phyloP scores from a whole-genome alignment of 1,140 invertebrate genomes.

The Drosophila leontia region DNA sequence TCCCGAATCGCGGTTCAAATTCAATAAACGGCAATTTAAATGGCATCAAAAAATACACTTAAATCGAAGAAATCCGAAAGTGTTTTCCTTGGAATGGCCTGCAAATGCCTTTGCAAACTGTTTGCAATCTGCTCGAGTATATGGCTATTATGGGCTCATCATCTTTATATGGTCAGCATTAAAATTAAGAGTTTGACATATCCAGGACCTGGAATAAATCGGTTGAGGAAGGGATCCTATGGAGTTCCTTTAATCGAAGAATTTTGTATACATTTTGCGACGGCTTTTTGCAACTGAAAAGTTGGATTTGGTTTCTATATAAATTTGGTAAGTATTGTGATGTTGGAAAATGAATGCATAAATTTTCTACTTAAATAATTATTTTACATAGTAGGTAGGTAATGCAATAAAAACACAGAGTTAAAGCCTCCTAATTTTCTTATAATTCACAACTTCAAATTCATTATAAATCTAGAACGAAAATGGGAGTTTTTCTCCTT shows the following conservation, averaged over 20 bases:
- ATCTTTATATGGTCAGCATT: conserved; percentile 31
- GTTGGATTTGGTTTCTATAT: neutral
- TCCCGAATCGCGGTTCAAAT: conserved; percentile 28
- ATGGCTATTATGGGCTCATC: conserved; percentile 15
- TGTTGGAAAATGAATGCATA: no score
- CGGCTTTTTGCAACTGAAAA: neutral
- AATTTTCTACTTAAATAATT: no score
- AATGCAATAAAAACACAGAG: no score
- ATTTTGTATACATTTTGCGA: neutral
- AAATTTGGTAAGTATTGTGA: no score
- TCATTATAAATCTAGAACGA: no score
- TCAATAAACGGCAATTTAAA: conserved; percentile 73
- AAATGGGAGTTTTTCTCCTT: no score
- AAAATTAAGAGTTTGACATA: conserved; percentile 6
- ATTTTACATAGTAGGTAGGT: no score
- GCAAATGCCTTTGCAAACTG: neutral
- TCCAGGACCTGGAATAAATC: no score
- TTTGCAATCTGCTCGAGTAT: neutral
- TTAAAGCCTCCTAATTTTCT: no score
- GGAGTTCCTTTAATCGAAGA: no score
- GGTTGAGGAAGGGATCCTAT: no score
- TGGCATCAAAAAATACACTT: conserved; percentile 71
- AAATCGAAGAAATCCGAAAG: conserved; percentile 39
- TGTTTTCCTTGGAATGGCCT: conserved; percentile 58
- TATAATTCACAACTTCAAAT: no score